Evolutionary conservation across 64 coral and sea anemone species (phyloP), one percentile per base, ranked within the genome.

Genomic region (Stylophora pistillata): DNA sequence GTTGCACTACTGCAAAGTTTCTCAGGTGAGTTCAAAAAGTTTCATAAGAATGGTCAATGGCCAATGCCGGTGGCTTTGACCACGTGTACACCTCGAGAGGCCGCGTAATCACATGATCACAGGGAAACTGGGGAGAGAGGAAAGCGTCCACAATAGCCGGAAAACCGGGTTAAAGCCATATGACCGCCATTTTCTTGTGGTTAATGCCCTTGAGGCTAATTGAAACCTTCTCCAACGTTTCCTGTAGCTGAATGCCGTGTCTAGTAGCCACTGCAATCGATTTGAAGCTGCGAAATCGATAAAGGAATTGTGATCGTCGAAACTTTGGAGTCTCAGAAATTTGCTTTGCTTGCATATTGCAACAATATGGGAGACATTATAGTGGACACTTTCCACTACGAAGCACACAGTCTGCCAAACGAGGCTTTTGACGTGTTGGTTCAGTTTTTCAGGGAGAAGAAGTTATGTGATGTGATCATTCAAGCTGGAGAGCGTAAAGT

Each of bases 401-500:
- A 97, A 93, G 81, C 87, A 21, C 70, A n/a, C 55, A 54, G 70
- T 53, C 82, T 97, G 20, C 91, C 95, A n/a, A 66, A 52, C 18
- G 84, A 95, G 72, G 90, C 93, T 26, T 99, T 99, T 55, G 74
- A 78, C 31, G 80, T 93, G 30, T 71, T 99, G 52, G 60, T 77
- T 78, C 76, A 99, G 79, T 88, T 95, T 10, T 99, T 99, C 34
- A 55, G 92, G 71, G 87, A 89, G 14, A 58, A 95, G 66, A 88
- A 99, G 75, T 90, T 99, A 5, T 99, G 93, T 29, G 97, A 99
- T 90, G 93, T 99, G 13, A 82, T 91, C 6, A 78, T 99, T 60
- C 72, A 93, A 57, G 97, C 90, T 65, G 97, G 97, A 72, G 93
- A 99, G 11, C 74, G 62, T 56, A 99, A 95, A 72, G 74, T 99